A percentile compares a stretch with the other conserved stretches of the same genome.
Conservation (phyloP, 2,113 vertebrate genomes). For the Shinisaurus crocodilurus region DNA sequence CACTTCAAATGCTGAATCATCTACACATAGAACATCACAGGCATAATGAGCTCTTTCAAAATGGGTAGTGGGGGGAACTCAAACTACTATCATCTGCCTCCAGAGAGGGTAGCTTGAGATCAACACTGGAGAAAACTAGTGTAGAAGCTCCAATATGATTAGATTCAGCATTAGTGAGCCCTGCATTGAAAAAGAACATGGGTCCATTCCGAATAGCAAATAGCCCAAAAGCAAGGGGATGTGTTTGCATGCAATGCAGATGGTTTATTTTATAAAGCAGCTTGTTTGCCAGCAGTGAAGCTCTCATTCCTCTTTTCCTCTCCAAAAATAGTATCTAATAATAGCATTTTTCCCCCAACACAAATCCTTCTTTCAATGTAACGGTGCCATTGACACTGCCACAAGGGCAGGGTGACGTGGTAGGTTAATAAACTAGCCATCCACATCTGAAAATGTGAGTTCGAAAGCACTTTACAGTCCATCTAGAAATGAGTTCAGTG, state of each 20-base stretch:
- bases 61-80: not conserved
- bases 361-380: not conserved
- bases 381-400: slow-evolving; percentile 32
- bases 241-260: not conserved
- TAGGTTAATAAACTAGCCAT: slow-evolving; percentile 50
- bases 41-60: not conserved
- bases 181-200: not conserved
- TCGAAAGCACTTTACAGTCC: not conserved
- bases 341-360: slow-evolving; percentile 16
- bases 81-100: not conserved
- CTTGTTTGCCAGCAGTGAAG: not conserved
- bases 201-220: not conserved
- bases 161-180: not conserved
- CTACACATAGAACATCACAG: not conserved
- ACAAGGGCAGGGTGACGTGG: not conserved
- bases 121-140: not conserved
- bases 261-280: not conserved
- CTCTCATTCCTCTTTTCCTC: slow-evolving; percentile 19
- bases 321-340: not conserved
- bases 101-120: not conserved
- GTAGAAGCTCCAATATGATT: not conserved
- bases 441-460: slow-evolving; percentile 20
- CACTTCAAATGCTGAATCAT: not conserved
- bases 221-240: not conserved
- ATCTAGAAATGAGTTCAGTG: not conserved